Evolutionary conservation across 2,888 invertebrate species (phyloP).

Genomic region (Congeria kusceri): DNA sequence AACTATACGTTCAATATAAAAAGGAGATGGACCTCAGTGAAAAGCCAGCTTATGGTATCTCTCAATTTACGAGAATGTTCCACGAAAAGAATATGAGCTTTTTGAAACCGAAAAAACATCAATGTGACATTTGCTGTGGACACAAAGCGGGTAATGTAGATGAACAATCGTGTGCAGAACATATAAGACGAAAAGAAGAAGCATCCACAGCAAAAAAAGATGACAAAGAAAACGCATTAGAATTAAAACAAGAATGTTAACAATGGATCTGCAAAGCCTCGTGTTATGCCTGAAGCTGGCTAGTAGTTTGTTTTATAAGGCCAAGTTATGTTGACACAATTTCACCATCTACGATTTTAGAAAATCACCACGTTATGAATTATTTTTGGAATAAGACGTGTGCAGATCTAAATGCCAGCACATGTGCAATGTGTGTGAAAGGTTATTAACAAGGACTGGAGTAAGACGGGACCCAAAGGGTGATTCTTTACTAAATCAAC

Average conservation of each 20-base stretch:
- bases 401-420: conserved; percentile 4
- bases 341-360: conserved; percentile 12
- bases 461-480: not conserved
- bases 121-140: not conserved
- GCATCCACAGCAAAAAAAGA: not conserved
- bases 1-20: not conserved
- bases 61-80: not conserved
- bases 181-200: not conserved
- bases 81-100: too few relatives aligned
- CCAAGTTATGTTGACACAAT: conserved; percentile 24
- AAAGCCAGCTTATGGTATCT: not conserved
- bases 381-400: conserved; percentile 14
- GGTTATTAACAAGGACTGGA: not conserved
- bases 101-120: not conserved
- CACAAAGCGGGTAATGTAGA: conserved; percentile 1
- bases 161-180: not conserved
- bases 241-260: not conserved
- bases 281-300: conserved; percentile 7
- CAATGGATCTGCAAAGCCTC: conserved; percentile 15
- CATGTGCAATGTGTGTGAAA: conserved; percentile 1
- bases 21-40: not conserved
- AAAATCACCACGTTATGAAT: not conserved
- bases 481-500: too few relatives aligned
- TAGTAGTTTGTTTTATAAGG: conserved; percentile 13
- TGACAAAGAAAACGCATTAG: conserved; percentile 5